Evolutionary conservation across 2,888 invertebrate genomes (phyloP).

Genomic region (Lithophane leautieri): DNA sequence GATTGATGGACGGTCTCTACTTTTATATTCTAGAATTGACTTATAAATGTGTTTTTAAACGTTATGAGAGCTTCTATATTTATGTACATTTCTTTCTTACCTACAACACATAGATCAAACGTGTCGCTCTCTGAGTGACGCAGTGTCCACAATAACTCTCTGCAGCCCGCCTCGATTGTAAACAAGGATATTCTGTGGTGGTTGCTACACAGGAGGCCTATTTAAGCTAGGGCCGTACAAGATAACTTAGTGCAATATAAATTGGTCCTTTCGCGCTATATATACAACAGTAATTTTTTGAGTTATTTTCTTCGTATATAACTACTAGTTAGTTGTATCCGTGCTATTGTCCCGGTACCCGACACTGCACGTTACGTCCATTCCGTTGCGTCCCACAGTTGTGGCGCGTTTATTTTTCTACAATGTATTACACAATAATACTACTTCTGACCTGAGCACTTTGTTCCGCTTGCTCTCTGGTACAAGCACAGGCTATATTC

Average conservation of each 20-base stretch:
- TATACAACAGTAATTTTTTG: background rate
- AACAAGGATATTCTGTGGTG: background rate
- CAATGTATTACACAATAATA: conserved; percentile 21
- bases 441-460: conserved; percentile 16
- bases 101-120: background rate
- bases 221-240: no score
- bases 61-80: background rate
- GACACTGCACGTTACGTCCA: background rate
- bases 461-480: conserved; percentile 4
- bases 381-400: background rate
- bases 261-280: background rate
- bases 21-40: conserved; percentile 17
- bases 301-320: background rate
- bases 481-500: background rate
- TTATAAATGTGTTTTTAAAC: conserved; percentile 41
- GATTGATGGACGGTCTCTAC: conserved; percentile 53
- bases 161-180: background rate
- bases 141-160: background rate
- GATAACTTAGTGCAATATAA: background rate
- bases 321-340: background rate
- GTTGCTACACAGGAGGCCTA: no score
- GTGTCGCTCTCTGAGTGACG: no score
- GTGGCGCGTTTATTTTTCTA: conserved; percentile 23
- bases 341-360: background rate
- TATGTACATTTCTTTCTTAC: background rate